Conservation (phyloP, 2,888 invertebrate species). For the Noctua fimbriata region DNA sequence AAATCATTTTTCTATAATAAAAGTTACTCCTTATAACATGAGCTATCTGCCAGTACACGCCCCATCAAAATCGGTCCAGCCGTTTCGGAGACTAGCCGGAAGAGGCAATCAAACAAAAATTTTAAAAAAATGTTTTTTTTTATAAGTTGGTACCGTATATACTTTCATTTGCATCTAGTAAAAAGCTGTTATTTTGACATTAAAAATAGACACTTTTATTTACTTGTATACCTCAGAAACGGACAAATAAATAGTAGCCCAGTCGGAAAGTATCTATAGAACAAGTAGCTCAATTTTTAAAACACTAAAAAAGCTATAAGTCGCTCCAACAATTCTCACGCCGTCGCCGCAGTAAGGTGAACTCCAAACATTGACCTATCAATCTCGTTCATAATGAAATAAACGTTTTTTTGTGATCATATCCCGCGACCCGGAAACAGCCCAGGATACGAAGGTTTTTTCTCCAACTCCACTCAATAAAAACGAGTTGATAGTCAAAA, state of each 20-base stretch:
- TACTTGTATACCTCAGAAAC: background rate
- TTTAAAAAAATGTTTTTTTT: no score
- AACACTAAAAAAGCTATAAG: slow-evolving; percentile 1
- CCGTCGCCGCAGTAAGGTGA: slow-evolving; percentile 65
- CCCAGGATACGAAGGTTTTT: slow-evolving; percentile 84
- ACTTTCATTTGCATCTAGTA: no score
- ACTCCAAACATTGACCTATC: slow-evolving; percentile 82
- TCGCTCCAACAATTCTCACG: slow-evolving; percentile 71
- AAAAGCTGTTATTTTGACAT: no score
- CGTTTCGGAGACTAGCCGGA: no score
- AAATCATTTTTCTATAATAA: no score
- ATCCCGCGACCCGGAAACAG: slow-evolving; percentile 84
- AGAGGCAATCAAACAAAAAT: no score
- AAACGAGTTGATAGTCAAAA: slow-evolving; percentile 84
- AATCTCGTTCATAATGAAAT: slow-evolving; percentile 72
- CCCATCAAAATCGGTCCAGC: no score
- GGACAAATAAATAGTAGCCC: no score
- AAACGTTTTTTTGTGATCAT: slow-evolving; percentile 72
- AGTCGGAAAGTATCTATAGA: background rate
- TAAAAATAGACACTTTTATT: no score
- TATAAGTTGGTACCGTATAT: no score
- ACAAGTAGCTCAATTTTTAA: background rate
- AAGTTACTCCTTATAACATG: no score
- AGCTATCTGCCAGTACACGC: no score
- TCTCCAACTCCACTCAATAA: slow-evolving; percentile 74